These are phyloP conservation scores for Phylloscopus whistleri DNA, from an alignment of 2,113 vertebrate genomes.

Conservation along the genomic window DNA sequence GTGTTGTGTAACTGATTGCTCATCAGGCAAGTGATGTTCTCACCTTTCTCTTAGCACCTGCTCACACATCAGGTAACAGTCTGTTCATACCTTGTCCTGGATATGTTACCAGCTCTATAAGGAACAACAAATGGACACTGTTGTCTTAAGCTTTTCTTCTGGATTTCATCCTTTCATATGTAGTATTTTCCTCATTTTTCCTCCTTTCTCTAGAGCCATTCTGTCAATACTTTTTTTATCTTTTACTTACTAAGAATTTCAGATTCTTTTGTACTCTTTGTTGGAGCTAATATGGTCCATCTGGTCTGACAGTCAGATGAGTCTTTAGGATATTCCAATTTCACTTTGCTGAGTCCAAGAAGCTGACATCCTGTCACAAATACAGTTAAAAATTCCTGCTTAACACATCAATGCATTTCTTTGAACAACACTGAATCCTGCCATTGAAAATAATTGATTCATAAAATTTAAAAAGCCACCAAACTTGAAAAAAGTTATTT, in stretches of 20 bases:
- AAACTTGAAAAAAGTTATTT: background rate
- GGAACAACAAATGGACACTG: background rate
- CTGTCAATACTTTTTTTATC: background rate
- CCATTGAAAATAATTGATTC: background rate
- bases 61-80: accelerated
- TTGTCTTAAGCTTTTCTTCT: background rate
- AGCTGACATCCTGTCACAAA: conserved; percentile 38
- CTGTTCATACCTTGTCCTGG: background rate
- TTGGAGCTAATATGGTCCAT: background rate
- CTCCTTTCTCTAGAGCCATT: background rate
- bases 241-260: background rate
- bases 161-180: background rate
- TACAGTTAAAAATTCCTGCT: background rate
- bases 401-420: background rate
- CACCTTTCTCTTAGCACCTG: background rate
- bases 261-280: background rate
- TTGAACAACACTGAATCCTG: background rate
- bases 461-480: background rate
- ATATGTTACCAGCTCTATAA: background rate
- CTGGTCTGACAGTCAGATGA: conserved; percentile 33
- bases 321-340: background rate
- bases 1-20: background rate
- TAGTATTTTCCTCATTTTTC: background rate
- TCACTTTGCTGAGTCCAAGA: conserved; percentile 6
- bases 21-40: background rate